These are phyloP conservation scores for Tychaedon coryphoeus DNA, from an alignment of 2,113 vertebrate species.

Conservation along the genomic window DNA sequence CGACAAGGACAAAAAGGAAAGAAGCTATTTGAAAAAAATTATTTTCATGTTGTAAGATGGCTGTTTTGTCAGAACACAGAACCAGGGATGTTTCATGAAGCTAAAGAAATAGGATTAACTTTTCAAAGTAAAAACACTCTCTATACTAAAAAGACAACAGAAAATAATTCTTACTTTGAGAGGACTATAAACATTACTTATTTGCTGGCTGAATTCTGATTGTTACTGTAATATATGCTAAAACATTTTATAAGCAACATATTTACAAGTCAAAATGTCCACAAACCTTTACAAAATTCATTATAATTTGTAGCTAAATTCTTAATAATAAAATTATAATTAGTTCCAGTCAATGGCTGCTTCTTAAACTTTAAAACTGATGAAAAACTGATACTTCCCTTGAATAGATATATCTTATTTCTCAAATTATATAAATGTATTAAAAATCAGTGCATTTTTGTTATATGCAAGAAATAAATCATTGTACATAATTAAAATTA, in stretches of 20 bases:
- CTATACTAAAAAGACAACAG: neutral
- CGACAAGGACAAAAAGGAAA: slow-evolving; percentile 18
- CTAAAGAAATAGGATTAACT: slow-evolving; percentile 3
- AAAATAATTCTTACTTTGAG: neutral
- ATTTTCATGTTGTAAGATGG: neutral
- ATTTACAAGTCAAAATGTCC: neutral
- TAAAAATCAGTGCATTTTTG: neutral
- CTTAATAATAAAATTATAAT: neutral
- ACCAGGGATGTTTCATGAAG: neutral
- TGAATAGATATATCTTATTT: neutral
- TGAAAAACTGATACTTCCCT: neutral
- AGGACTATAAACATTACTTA: neutral
- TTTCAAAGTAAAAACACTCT: neutral
- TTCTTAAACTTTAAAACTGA: neutral
- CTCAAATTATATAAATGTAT: neutral
- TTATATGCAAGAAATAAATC: neutral
- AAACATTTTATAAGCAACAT: neutral
- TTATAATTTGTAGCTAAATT: neutral
- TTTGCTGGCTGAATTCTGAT: neutral
- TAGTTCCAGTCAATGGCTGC: neutral
- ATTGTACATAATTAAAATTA: neutral
- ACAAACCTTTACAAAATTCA: neutral
- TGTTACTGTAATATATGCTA: neutral
- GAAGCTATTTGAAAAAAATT: neutral
- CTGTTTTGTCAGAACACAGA: neutral